Percentiles rank a stretch among this genome's conserved stretches.
Conservation (phyloP, 2,888 invertebrate species). For the Acanthococcus lagerstroemiae region DNA sequence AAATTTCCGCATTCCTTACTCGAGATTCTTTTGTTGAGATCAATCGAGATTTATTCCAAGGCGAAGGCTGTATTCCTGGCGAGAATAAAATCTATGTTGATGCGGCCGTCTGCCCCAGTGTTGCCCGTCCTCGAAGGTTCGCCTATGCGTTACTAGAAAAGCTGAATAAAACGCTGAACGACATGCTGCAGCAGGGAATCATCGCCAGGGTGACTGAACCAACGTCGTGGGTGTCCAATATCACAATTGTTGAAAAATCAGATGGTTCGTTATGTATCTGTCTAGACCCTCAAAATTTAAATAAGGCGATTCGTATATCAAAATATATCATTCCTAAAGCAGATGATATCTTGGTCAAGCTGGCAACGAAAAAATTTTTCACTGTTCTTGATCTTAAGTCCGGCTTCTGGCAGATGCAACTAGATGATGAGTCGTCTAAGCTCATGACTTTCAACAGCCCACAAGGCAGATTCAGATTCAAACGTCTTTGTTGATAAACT, state of each 20-base stretch:
- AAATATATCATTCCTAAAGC: neutral
- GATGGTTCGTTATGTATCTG: neutral
- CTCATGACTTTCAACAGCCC: constrained; percentile 36
- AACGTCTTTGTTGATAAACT: constrained; percentile 33
- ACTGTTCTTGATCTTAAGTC: neutral
- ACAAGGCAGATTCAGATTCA: constrained; percentile 34
- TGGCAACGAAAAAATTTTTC: neutral
- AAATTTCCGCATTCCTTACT: too few species aligned
- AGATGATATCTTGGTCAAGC: neutral
- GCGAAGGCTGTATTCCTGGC: neutral
- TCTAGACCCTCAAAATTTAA: neutral
- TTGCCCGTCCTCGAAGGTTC: neutral
- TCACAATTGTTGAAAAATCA: neutral
- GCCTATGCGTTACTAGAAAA: neutral
- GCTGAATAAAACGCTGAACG: neutral
- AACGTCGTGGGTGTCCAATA: neutral
- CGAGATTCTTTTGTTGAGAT: neutral
- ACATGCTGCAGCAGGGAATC: neutral
- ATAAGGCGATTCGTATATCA: neutral
- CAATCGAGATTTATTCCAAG: neutral
- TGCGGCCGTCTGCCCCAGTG: neutral
- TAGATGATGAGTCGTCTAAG: constrained; percentile 34
- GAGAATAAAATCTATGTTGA: neutral
- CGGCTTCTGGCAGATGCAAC: constrained; percentile 23
- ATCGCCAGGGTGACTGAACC: neutral